Percentiles rank a stretch among this genome's conserved stretches.
phyloP scores from a whole-genome alignment of 2,797 vertebrate species.

The Danio jaintianensis region DNA sequence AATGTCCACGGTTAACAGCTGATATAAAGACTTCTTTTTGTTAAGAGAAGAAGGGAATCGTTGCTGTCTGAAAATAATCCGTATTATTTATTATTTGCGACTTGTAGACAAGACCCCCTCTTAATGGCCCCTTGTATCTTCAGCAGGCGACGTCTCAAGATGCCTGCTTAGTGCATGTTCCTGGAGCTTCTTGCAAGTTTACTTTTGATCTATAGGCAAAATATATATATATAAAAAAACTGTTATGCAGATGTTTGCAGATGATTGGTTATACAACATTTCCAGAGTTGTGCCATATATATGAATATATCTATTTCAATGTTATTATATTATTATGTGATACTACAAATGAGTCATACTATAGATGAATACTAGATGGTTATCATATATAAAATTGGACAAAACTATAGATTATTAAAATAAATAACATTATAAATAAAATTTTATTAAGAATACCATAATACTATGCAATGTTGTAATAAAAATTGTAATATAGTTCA shows the following conservation, averaged over 20 bases:
- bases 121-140: background rate
- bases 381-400: too few species aligned
- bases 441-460: too few species aligned
- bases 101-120: background rate
- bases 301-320: too few species aligned
- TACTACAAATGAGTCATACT: too few species aligned
- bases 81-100: background rate
- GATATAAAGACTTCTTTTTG: background rate
- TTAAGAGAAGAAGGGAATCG: background rate
- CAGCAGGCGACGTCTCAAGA: constrained; percentile 72
- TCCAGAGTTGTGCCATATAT: too few species aligned
- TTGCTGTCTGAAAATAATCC: background rate
- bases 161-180: constrained; percentile 83
- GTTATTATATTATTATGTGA: background rate
- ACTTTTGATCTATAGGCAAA: constrained; percentile 86
- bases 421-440: too few species aligned
- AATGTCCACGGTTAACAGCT: background rate
- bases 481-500: too few species aligned
- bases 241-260: constrained; percentile 10
- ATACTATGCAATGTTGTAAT: too few species aligned
- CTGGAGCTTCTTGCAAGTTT: constrained; percentile 86
- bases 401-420: too few species aligned
- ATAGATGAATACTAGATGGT: too few species aligned
- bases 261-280: background rate
- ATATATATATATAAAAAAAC: background rate